Base-by-base conservation (phyloP, 1,140 invertebrate species). In the Drosophila nebulosa region DNA sequence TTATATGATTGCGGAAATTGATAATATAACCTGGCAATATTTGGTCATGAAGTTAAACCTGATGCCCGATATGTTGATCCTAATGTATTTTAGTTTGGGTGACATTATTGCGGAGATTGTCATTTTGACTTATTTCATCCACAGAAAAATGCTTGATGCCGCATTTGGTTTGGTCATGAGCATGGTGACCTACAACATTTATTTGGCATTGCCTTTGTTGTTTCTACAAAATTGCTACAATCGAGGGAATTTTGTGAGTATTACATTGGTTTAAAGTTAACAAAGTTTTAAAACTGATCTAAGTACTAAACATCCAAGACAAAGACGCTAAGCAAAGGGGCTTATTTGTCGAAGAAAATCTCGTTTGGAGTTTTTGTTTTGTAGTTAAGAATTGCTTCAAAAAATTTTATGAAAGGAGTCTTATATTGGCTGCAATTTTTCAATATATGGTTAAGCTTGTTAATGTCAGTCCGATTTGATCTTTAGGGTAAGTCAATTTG, bases 11-110 rank as follows among this genome's bases (percentile, higher is more conserved):
- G 24, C 9, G 0, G 75, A 73, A 51, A 53, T 75, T 0, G 51
- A 79, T 24, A 84, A 84, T 30, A 5, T 83, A 2, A 21, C 16
- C 1, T 83, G 67, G 67, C 79, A 83, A 26, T 84, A 64, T n/a
- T 12, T 79, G 0, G 51, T 51, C 14, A 35, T 79, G 12, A 53
- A 51, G 0, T 68, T 71, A 0, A 4, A 42, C 14, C 2, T 27
- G 1, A 10, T 6, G 10, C 36, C 64, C 14, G 75, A 79, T 27
- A 6, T 60, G 4, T 50, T 63, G 1, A 42, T 21, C 0, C 2
- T 84, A 4, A 9, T 69, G 9, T 57, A 39, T 42, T 69, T 84
- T 16, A 51, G 64, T 10, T 2, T 26, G 4, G 67, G 71, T 10
- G 61, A 72, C 2, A 21, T 50, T 0, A 6, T 69, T 7, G 52